phyloP scores from a whole-genome alignment of 23 tunicate genomes.

The Styela clava region DNA sequence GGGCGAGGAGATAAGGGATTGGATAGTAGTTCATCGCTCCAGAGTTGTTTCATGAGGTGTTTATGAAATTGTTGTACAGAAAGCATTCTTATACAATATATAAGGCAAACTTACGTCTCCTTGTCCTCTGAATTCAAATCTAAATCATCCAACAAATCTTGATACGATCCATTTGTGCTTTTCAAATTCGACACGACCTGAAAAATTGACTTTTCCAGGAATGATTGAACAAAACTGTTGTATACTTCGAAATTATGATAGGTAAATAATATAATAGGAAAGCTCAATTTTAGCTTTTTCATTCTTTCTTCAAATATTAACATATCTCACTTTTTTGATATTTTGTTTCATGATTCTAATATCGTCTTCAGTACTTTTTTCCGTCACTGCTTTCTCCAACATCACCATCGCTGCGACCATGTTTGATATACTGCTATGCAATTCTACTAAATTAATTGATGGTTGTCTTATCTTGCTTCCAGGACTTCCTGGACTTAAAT shows the following conservation, averaged over 20 bases:
- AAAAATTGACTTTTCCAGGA: too few relatives aligned
- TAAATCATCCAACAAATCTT: constrained; percentile 8
- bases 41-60: too few relatives aligned
- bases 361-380: background rate
- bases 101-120: background rate
- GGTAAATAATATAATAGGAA: too few relatives aligned
- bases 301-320: background rate
- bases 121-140: background rate
- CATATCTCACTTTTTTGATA: background rate
- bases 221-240: too few relatives aligned
- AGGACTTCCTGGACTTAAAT: too few relatives aligned
- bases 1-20: too few relatives aligned
- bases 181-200: background rate
- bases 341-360: background rate
- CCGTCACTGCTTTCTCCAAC: constrained; percentile 7
- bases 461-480: background rate
- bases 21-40: too few relatives aligned
- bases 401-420: constrained; percentile 30
- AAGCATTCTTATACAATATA: background rate
- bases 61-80: too few relatives aligned
- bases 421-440: constrained; percentile 27
- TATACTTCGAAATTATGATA: too few relatives aligned
- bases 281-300: background rate
- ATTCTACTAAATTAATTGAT: background rate
- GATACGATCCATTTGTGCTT: constrained; percentile 19